Conservation (phyloP, 2,888 invertebrate genomes). For the Hypercompe scribonia region DNA sequence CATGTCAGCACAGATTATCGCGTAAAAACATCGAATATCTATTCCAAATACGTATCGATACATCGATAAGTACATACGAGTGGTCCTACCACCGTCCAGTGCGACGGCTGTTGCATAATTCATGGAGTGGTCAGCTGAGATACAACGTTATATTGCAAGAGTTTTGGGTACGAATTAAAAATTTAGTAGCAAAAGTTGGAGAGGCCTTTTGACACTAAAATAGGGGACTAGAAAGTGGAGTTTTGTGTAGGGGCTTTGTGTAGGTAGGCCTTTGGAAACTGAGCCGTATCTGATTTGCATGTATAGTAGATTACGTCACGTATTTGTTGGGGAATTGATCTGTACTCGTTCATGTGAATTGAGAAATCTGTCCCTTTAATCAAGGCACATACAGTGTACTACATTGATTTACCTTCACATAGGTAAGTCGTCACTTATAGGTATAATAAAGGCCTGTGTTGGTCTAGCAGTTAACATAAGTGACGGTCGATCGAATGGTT, state of each 20-base stretch:
- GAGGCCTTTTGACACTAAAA: slow-evolving; percentile 34
- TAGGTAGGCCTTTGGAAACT: slow-evolving; percentile 16
- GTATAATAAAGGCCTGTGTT: too few relatives aligned
- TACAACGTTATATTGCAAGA: slow-evolving; percentile 50
- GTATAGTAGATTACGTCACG: slow-evolving; percentile 13
- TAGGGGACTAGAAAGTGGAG: slow-evolving; percentile 39
- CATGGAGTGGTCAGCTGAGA: slow-evolving; percentile 49
- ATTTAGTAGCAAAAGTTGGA: slow-evolving; percentile 36
- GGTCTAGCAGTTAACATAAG: too few relatives aligned
- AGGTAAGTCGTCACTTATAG: too few relatives aligned
- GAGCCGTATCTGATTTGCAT: slow-evolving; percentile 20
- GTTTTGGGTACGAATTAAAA: slow-evolving; percentile 54
- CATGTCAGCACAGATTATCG: slow-evolving; percentile 46
- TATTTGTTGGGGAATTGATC: slow-evolving; percentile 1
- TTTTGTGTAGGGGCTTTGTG: slow-evolving; percentile 27
- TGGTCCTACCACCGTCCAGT: slow-evolving; percentile 47
- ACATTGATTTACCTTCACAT: too few relatives aligned
- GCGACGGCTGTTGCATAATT: slow-evolving; percentile 52
- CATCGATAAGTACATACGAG: slow-evolving; percentile 56
- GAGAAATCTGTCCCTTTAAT: slow-evolving; percentile 7
- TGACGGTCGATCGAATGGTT: too few relatives aligned
- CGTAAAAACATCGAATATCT: slow-evolving; percentile 49
- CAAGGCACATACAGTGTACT: neutral
- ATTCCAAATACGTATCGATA: slow-evolving; percentile 55
- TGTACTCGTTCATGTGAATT: neutral